Base-by-base conservation (phyloP, 2,797 vertebrate species). In the Diplodus puntazzo region DNA sequence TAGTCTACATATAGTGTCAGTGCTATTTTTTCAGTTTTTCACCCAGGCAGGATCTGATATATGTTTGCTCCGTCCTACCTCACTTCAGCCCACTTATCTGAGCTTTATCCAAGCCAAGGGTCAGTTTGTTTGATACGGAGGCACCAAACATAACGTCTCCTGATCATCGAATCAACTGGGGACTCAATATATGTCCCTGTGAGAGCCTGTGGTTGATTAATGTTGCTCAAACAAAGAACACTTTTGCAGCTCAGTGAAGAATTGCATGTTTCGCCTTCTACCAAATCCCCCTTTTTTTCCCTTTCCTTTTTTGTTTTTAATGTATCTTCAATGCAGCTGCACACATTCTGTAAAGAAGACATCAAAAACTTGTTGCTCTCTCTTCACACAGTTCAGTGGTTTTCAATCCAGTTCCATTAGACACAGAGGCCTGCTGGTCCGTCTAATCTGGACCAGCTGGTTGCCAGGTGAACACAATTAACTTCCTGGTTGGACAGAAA, bases 361-460 rank as follows among this genome's bases (percentile, higher is more conserved):
- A 69, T 80, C 30, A 59, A 58, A 45, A 76, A 65, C 17, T 48
- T 53, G 34, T 69, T 66, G 58, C 48, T 75, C 59, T 55, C 59
- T 23, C 20, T 80, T 76, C 20, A 74, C 21, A 62, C 70, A 81
- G 58, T 68, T 84, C 73, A 78, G 12, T 34, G 14, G 58, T 71
- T 81, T 84, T 62, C 23, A 69, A 20, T 87, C 34, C 5, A 45
- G 61, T 80, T 83, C 64, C 55, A 79, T 74, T 72, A 55, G 57
- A 82, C 43, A 45, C 55, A 21, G 64, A 63, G 42, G 65, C 64
- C 52, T 21, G 34, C 81, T 77, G 76, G 23, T 78, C 58, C 54
- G 34, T 79, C 42, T 68, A 72, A 87, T 80, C 59, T 50, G 25
- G 27, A 85, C 66, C 84, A 86, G 81, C 85, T 86, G 77, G 80